Evolutionary conservation across 2,797 vertebrate species (phyloP), one percentile per base, ranked within the genome.

Genomic region (Cottoperca gobio): DNA sequence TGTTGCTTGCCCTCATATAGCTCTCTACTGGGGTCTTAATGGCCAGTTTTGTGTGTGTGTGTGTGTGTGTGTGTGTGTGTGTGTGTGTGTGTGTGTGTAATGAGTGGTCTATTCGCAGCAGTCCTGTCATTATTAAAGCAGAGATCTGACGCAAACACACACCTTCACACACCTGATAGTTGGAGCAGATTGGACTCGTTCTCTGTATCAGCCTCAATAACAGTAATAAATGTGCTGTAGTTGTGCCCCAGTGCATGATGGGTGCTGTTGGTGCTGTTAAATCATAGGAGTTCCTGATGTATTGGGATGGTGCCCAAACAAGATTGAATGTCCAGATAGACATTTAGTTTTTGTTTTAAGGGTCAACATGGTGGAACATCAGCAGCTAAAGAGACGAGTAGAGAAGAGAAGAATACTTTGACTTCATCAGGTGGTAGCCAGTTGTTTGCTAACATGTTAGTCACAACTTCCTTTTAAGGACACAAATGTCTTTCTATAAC

Each of bases 91-190:
- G 66, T 40, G 66, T 55, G 65, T 70, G 39, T 94, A 94, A 95
- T 94, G 81, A 94, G 81, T 84, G 79, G 91, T 87, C 87, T 88
- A 65, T 37, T 40, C 46, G 43, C 68, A 52, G 72, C 66, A 86
- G 89, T 88, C 81, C 90, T 92, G 86, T 92, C 84, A 91, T 93
- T 92, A 91, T 89, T 86, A 89, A 78, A 86, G 82, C 79, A 64
- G 54, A 68, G 73, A 72, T 68, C 69, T 75, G 53, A 82, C 45
- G 19, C 76, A 82, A 82, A 90, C 82, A 82, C 48, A 81, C 87
- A 81, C 86, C 85, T 78, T 91, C 75, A 59, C 85, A 88, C 92
- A 93, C 87, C 88, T 88, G 82, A 87, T 85, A 71, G 64, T 87
- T 84, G 62, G 10, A 64, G 64, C 48, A 53, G 48, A 74, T 71